Evolutionary conservation across 2,888 invertebrate genomes (phyloP), one percentile per base, ranked within the genome.

Genomic region (Lasioglossum vierecki): DNA sequence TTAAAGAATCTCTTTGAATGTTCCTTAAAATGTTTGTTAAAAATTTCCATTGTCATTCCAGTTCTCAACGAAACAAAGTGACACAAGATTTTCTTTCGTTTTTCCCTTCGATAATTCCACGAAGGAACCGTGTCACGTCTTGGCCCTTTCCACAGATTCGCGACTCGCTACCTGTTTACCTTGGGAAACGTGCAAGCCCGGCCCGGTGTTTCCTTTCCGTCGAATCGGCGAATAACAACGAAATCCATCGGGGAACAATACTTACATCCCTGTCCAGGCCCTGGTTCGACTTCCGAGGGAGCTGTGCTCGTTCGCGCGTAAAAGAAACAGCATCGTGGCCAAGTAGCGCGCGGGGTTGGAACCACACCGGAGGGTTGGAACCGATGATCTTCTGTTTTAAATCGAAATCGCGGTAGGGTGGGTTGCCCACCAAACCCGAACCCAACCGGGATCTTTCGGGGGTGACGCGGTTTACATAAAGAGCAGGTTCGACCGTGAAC

Each of bases 361-460:
- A n/a, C 8, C 22, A 15, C 6, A 18, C 18, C 66, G 30, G 66
- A 66, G 66, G 66, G 66, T 66, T 18, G 66, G 63, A 30, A 63
- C 63, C 63, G 75, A 80, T 79, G 80, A 84, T 82, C 84, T 85
- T 82, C 85, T 76, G 77, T 77, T 86, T 86, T 73, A 87, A 88
- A 89, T 89, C 91, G 78, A 88, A 88, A 91, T 88, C 88, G 87
- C 84, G 75, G 76, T n/a, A 1, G 60, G 60, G 11, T n/a, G 60
- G 60, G n/a, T 57, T 11, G n/a, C n/a, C n/a, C 57, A 46, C 79
- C 22, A 75, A 46, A 72, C 49, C 11, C 46, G 44, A 41, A 13
- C 30, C 26, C 30, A 11, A 8, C 15, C n/a, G 30, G 30, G 30
- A 30, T 13, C 26, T 63, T 18, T 22, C 70, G 71, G 18, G 85